phyloP scores from a whole-genome alignment of 2,113 vertebrate species.

The Colistium nudipinnis region DNA sequence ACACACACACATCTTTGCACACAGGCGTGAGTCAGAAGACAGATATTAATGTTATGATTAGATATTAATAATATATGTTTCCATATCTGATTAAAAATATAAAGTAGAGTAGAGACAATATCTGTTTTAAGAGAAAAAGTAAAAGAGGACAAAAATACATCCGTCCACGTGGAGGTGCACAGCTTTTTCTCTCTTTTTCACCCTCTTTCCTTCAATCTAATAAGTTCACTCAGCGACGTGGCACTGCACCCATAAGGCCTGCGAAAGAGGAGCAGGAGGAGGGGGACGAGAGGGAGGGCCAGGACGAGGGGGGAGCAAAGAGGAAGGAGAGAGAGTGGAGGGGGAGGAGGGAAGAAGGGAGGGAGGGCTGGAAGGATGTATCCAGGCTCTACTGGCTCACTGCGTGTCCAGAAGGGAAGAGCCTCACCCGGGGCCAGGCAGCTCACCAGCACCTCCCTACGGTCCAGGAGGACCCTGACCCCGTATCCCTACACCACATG shows the following conservation, averaged over 20 bases:
- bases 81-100: too few relatives aligned
- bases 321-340: background rate
- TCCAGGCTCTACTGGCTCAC: slow-evolving; percentile 54
- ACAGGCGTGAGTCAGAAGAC: slow-evolving; percentile 19
- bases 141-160: slow-evolving; percentile 31
- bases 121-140: background rate
- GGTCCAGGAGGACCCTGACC: slow-evolving; percentile 84
- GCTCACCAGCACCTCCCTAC: slow-evolving; percentile 83
- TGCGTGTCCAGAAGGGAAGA: slow-evolving; percentile 65
- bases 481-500: slow-evolving; percentile 39
- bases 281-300: slow-evolving; percentile 44
- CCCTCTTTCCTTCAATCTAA: slow-evolving; percentile 42
- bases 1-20: slow-evolving; percentile 3
- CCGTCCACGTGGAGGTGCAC: slow-evolving; percentile 64
- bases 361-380: slow-evolving; percentile 64
- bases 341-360: background rate
- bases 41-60: too few relatives aligned
- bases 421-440: slow-evolving; percentile 54
- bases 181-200: slow-evolving; percentile 30
- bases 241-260: slow-evolving; percentile 70
- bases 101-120: too few relatives aligned
- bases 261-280: slow-evolving; percentile 59
- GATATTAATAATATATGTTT: too few relatives aligned
- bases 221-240: slow-evolving; percentile 74
- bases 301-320: slow-evolving; percentile 6